Percentiles rank a stretch among this genome's conserved stretches.
phyloP scores from a whole-genome alignment of 2,888 invertebrate genomes.

The Antheraea assamensis region DNA sequence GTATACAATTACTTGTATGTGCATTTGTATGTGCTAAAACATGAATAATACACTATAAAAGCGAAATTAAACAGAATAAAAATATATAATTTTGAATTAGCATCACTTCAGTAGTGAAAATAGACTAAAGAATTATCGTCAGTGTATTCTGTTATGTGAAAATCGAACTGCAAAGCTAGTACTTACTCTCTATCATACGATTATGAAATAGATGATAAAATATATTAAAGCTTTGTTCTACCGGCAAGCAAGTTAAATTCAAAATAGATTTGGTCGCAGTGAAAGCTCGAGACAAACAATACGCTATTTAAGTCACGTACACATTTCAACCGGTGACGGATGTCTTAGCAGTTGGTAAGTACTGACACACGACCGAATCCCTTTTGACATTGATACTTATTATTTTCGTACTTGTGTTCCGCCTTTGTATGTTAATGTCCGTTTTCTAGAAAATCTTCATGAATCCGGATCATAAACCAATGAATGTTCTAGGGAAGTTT shows the following conservation, averaged over 20 bases:
- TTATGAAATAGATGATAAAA: slow-evolving; percentile 11
- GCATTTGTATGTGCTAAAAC: no score
- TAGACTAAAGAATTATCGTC: neutral
- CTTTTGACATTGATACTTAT: neutral
- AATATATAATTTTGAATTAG: neutral
- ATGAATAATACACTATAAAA: no score
- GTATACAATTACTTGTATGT: neutral
- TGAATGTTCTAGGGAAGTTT: no score
- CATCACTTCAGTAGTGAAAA: neutral
- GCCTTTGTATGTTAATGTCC: neutral
- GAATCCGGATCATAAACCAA: no score
- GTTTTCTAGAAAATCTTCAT: neutral
- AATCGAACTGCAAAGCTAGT: neutral
- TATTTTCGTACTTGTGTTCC: neutral
- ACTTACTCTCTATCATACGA: slow-evolving; percentile 4
- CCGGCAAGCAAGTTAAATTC: slow-evolving; percentile 6
- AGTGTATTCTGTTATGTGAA: neutral
- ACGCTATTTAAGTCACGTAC: slow-evolving; percentile 18
- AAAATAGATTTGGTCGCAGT: slow-evolving; percentile 15
- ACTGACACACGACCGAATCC: neutral
- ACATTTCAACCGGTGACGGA: slow-evolving; percentile 18
- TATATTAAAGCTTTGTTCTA: slow-evolving; percentile 14
- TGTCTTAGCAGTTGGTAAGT: slow-evolving; percentile 6
- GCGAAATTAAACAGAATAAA: neutral
- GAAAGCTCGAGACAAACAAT: slow-evolving; percentile 21